Percentiles rank a stretch among this genome's conserved stretches.
phyloP scores from a whole-genome alignment of 2,113 vertebrate genomes.

The Melanerpes formicivorus region DNA sequence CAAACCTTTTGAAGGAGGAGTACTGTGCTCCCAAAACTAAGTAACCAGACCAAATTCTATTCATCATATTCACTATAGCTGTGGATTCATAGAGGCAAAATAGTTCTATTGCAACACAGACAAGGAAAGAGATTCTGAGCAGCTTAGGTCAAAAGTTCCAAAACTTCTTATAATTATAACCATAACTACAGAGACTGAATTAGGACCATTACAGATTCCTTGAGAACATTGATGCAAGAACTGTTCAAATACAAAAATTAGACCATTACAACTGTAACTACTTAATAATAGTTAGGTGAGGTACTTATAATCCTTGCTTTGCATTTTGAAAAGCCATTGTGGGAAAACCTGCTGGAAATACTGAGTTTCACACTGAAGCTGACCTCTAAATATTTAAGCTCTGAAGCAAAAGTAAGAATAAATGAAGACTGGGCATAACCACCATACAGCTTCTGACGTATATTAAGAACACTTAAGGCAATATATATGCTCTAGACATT shows the following conservation, averaged over 20 bases:
- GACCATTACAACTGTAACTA: neutral
- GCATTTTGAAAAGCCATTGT: neutral
- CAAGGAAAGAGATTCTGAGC: neutral
- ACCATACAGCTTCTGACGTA: neutral
- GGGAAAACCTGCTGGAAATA: neutral
- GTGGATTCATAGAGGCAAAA: neutral
- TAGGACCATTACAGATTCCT: neutral
- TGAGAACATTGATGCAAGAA: neutral
- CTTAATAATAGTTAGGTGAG: neutral
- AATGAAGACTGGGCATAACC: neutral
- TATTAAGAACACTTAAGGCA: neutral
- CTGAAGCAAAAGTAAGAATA: neutral
- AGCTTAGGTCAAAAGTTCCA: neutral
- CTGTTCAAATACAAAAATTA: neutral
- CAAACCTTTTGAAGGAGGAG: neutral
- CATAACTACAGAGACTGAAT: neutral
- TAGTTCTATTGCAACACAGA: neutral
- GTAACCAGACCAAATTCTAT: neutral
- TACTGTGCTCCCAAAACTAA: neutral
- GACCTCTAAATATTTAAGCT: constrained; percentile 15
- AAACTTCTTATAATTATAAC: neutral
- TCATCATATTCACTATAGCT: neutral
- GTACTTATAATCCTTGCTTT: neutral
- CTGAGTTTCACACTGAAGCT: neutral
- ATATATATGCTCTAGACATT: neutral